Evolutionary conservation across 2,797 vertebrate genomes (phyloP).

Genomic region (Peromyscus melanophrys): DNA sequence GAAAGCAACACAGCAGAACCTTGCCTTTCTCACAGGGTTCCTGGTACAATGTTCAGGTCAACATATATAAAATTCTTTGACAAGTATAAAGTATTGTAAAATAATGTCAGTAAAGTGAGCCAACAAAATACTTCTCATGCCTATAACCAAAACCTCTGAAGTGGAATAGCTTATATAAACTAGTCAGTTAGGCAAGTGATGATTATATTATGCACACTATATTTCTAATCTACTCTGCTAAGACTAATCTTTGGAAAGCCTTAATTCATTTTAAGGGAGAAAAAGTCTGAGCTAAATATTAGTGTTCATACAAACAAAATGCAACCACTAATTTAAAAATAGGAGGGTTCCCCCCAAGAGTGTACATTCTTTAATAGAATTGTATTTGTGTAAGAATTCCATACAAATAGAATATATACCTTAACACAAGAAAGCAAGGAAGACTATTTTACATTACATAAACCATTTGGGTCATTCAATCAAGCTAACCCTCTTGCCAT

Average conservation of each 20-base stretch:
- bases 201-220: background rate
- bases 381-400: conserved; percentile 79
- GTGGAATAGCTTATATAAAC: conserved; percentile 61
- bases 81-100: conserved; percentile 46
- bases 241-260: conserved; percentile 67
- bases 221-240: conserved; percentile 23
- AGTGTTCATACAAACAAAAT: conserved; percentile 85
- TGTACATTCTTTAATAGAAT: conserved; percentile 73
- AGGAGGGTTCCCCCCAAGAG: conserved; percentile 56
- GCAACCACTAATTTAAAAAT: conserved; percentile 81
- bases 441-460: conserved; percentile 82
- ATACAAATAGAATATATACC: conserved; percentile 86
- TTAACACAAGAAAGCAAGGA: conserved; percentile 85
- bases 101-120: conserved; percentile 46
- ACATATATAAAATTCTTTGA: background rate
- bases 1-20: background rate
- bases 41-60: background rate
- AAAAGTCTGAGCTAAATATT: conserved; percentile 78
- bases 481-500: conserved; percentile 71
- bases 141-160: conserved; percentile 59
- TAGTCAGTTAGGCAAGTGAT: conserved; percentile 68
- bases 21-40: background rate
- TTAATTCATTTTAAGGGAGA: conserved; percentile 67
- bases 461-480: conserved; percentile 83
- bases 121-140: conserved; percentile 67